These are phyloP conservation scores for Cyprinella venusta DNA, from an alignment of 2,797 vertebrate genomes.

Conservation along the genomic window DNA sequence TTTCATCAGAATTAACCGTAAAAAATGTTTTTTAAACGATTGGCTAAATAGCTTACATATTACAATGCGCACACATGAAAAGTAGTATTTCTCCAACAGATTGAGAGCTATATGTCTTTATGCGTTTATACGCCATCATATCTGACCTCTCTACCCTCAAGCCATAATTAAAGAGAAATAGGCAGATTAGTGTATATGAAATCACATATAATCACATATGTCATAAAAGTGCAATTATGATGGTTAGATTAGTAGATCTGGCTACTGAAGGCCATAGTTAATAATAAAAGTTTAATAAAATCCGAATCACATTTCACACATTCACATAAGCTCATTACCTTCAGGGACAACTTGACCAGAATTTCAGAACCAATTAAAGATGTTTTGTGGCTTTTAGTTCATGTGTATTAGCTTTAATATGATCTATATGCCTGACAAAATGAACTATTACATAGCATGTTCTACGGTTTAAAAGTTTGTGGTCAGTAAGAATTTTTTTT, in stretches of 20 bases:
- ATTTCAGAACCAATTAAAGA: slow-evolving; percentile 23
- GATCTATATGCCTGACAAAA: not conserved
- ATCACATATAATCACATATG: not conserved
- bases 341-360: slow-evolving; percentile 4
- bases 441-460: not conserved
- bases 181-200: slow-evolving; percentile 5
- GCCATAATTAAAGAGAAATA: slow-evolving; percentile 3
- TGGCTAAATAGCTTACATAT: not conserved
- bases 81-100: not conserved
- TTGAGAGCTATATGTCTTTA: not conserved
- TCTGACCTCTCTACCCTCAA: not conserved
- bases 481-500: too few relatives aligned
- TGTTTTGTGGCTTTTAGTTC: not conserved
- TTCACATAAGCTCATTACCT: slow-evolving; percentile 20
- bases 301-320: slow-evolving; percentile 4
- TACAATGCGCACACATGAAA: not conserved
- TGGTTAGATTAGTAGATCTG: not conserved
- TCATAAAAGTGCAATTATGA: slow-evolving; percentile 18
- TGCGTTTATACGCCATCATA: not conserved
- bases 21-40: not conserved
- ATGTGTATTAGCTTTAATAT: not conserved
- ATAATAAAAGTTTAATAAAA: slow-evolving; percentile 25
- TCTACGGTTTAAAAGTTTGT: not conserved
- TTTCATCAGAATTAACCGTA: not conserved
- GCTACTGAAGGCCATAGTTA: not conserved